These are phyloP conservation scores for Acrossocheilus wenchowensis DNA, from an alignment of 2,797 vertebrate genomes.

Conservation along the genomic window DNA sequence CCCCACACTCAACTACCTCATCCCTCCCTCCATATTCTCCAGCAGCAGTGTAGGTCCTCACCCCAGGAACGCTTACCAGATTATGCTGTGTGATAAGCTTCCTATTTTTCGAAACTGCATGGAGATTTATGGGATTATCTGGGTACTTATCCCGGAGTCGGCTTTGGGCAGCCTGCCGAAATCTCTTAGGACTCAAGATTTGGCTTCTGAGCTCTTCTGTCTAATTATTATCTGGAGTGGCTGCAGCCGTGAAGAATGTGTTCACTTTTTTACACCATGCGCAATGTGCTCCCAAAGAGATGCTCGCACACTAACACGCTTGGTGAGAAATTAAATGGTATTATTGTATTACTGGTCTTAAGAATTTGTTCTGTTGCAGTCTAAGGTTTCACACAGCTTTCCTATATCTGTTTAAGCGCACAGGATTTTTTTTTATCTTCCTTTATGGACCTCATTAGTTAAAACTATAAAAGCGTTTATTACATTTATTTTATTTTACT, in stretches of 20 bases:
- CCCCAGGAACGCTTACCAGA: slow-evolving; percentile 70
- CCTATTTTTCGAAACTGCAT: slow-evolving; percentile 83
- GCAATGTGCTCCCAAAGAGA: slow-evolving; percentile 4
- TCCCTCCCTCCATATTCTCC: slow-evolving; percentile 37
- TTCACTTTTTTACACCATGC: slow-evolving; percentile 59
- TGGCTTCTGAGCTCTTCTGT: slow-evolving; percentile 74
- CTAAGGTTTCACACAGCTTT: slow-evolving; percentile 17
- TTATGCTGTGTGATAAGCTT: slow-evolving; percentile 85
- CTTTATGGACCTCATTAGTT: slow-evolving; percentile 2
- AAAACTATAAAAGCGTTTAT: background rate
- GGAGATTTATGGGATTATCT: slow-evolving; percentile 81
- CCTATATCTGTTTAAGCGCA: background rate
- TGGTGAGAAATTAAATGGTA: slow-evolving; percentile 33
- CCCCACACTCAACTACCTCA: slow-evolving; percentile 20
- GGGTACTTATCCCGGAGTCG: slow-evolving; percentile 74
- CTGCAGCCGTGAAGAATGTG: slow-evolving; percentile 44
- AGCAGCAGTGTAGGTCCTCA: slow-evolving; percentile 57
- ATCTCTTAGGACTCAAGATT: slow-evolving; percentile 74
- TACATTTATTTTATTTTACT: background rate
- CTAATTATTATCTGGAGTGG: slow-evolving; percentile 76
- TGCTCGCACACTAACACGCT: background rate
- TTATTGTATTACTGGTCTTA: slow-evolving; percentile 40
- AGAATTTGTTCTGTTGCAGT: slow-evolving; percentile 50
- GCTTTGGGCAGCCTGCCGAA: slow-evolving; percentile 74
- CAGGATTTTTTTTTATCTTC: slow-evolving; percentile 14